Evolutionary conservation across 1,140 invertebrate species (phyloP).

Genomic region (Cylas formicarius): DNA sequence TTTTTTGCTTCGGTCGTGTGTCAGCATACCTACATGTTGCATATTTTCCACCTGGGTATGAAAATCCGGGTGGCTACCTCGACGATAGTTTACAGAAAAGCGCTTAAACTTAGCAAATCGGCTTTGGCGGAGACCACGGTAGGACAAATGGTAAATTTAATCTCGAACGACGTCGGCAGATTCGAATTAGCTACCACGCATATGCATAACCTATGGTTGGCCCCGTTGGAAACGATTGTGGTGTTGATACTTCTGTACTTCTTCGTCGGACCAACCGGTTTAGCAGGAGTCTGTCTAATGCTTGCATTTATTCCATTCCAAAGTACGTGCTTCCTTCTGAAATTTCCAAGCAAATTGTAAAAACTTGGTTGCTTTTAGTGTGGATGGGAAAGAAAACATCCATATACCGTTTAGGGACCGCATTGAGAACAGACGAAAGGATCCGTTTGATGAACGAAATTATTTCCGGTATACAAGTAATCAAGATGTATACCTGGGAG

Average conservation of each 20-base stretch:
- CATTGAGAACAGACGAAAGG: conserved; percentile 59
- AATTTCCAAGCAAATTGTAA: neutral
- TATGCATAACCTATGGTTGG: conserved; percentile 60
- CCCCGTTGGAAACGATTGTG: conserved; percentile 67
- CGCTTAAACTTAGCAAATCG: conserved; percentile 59
- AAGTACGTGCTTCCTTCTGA: conserved; percentile 44
- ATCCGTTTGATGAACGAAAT: conserved; percentile 71
- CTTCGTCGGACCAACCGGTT: conserved; percentile 60
- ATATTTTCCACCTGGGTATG: conserved; percentile 57
- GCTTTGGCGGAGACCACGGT: conserved; percentile 69
- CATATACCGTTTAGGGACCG: conserved; percentile 46
- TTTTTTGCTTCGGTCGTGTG: conserved; percentile 54
- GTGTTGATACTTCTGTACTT: conserved; percentile 68
- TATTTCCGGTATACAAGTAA: conserved; percentile 66
- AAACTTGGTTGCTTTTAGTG: conserved; percentile 10
- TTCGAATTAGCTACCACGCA: conserved; percentile 61
- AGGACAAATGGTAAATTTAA: conserved; percentile 78
- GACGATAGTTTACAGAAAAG: conserved; percentile 77
- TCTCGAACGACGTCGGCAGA: conserved; percentile 74
- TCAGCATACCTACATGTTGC: conserved; percentile 74
- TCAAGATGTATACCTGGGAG: conserved; percentile 88
- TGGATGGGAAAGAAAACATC: conserved; percentile 46
- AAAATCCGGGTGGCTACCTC: conserved; percentile 72
- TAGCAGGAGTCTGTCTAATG: conserved; percentile 73
- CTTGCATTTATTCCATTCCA: conserved; percentile 78